These are phyloP conservation scores for Rhodophaea formosa DNA, from an alignment of 2,888 invertebrate species.

Conservation along the genomic window DNA sequence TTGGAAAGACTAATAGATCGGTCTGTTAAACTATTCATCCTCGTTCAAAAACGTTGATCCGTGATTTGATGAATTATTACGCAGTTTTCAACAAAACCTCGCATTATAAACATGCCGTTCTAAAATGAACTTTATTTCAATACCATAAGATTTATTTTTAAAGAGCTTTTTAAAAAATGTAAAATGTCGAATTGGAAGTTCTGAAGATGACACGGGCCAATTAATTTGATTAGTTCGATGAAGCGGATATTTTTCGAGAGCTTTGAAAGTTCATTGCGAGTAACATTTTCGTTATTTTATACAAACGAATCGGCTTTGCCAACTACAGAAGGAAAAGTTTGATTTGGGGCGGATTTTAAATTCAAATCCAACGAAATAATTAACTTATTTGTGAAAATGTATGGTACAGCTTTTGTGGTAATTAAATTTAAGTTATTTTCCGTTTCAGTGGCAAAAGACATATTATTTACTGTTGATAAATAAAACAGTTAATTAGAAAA, in stretches of 20 bases:
- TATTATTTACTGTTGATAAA: no score
- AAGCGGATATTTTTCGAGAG: conserved; percentile 40
- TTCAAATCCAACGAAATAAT: no score
- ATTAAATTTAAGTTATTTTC: no score
- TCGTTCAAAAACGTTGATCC: neutral
- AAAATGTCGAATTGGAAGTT: conserved; percentile 1
- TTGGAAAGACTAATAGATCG: no score
- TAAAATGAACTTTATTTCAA: neutral
- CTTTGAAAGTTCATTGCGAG: conserved; percentile 14
- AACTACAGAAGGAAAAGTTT: no score
- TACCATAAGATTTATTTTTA: neutral
- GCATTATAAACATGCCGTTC: neutral
- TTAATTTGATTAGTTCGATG: conserved; percentile 61
- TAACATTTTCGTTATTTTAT: neutral
- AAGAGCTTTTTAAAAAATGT: neutral
- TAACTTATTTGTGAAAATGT: no score
- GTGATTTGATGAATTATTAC: neutral
- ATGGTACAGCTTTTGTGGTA: no score
- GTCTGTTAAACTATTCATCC: no score
- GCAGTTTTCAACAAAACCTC: neutral
- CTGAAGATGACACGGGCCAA: conserved; percentile 46
- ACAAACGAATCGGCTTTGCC: neutral
- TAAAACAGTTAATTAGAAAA: no score
- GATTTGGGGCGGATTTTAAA: no score
- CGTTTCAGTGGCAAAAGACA: no score